Base-by-base conservation (phyloP, 2,113 vertebrate species). In the Heliornis fulica region DNA sequence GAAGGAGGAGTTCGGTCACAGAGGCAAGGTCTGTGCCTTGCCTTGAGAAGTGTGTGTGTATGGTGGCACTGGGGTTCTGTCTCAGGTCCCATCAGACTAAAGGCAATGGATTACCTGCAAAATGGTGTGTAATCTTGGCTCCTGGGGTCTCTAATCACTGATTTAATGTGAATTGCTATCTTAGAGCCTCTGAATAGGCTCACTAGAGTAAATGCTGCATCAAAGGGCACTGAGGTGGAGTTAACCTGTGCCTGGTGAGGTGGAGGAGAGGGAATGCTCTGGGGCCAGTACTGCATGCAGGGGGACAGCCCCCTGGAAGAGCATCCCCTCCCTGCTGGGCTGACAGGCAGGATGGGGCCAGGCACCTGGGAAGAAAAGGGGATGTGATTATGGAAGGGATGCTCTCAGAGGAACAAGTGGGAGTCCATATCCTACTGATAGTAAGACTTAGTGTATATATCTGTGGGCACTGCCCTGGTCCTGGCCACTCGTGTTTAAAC, bases 171-270 rank as follows among this genome's bases (percentile, higher is more conserved):
- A 53, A 43, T 69, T 61, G n/a, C 36, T 8, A 3, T 48, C 40
- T 83, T 17, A 15, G 50, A n/a, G 32, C 28, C 57, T 90, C 50
- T 5, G 2, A 20, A 20, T 5, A 45, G 8, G 4, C 29, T 72
- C 0, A 0, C 53, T 28, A 0, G 40, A 64, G 53, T 25, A 80
- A 84, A 45, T 0, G 0, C 21, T 0, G 2, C 19, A 31, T 41
- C 57, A 22, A 23, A 54, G 34, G 36, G 29, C 1, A 31, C 65
- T 45, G 74, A 7, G 25, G 2, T 0, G 28, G 87, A 43, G 18
- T n/a, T 68, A 16, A 1, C 18, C 46, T 40, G 43, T 6, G 75
- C 34, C 48, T 20, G n/a, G 9, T 26, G 46, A 63, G 41, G 3
- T 38, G 72, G 36, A 6, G 40, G 32, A 22, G 17, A 46, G 32